Evolutionary conservation across 2,797 vertebrate species (phyloP), one percentile per base, ranked within the genome.

Genomic region (Lepilemur septentrionalis): DNA sequence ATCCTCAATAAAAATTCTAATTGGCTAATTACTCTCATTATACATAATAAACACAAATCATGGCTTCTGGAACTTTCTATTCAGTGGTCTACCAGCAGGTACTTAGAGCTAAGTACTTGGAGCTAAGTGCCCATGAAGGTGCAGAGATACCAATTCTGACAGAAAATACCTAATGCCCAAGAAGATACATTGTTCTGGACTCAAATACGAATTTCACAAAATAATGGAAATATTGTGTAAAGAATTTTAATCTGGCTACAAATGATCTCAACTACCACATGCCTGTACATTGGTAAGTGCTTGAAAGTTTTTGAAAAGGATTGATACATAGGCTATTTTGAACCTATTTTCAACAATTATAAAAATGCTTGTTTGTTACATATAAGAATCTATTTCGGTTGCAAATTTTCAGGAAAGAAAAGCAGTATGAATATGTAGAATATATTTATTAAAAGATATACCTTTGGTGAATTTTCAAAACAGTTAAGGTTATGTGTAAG

Each of bases 341-440:
- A 75, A 43, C 4, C 8, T 79, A 86, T 59, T 4, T 32, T 41
- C 14, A 52, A 9, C 23, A 61, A 67, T 35, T 79, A 92, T 73
- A 69, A 89, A 89, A 88, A 65, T 4, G 59, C 4, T 32, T 79
- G 7, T 59, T 70, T 76, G 35, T 55, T 35, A 86, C 10, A 32
- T 48, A 38, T 14, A 81, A 65, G 57, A 89, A 86, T 92, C 22
- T 7, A 28, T 46, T 61, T 86, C 5, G 55, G 48, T 18, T 70
- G 55, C 50, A 94, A 48, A 57, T 75, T 79, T 93, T 75, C 73
- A 94, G 84, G 70, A 78, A 87, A 46, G 25, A 61, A 93, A 89
- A 88, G 43, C 28, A 78, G 25, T 46, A 7, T 96, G 73, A 96
- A 73, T 50, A 86, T 59, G 12, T 70, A 82, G 63, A 87, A 41